A percentile compares a stretch with the other conserved stretches of the same genome.
Conservation (phyloP, 2,113 vertebrate species). For the Hirundichthys speculiger region DNA sequence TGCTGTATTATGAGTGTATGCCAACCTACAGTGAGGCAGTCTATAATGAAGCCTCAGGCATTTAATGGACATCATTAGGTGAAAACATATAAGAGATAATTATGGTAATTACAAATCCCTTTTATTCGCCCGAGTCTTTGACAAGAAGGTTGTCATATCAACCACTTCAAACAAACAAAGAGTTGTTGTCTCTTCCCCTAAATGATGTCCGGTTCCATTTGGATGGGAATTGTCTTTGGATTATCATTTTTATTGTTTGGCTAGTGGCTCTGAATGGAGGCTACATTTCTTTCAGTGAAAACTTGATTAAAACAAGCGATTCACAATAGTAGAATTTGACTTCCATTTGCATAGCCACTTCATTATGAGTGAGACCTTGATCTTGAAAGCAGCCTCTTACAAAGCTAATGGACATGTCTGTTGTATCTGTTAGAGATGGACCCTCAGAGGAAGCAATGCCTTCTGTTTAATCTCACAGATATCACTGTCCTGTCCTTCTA, state of each 20-base stretch:
- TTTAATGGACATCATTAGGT: constrained; percentile 81
- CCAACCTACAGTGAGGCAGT: constrained; percentile 69
- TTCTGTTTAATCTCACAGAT: constrained; percentile 58
- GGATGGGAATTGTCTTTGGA: constrained; percentile 74
- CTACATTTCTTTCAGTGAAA: constrained; percentile 62
- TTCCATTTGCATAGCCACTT: constrained; percentile 74
- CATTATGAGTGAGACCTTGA: constrained; percentile 78
- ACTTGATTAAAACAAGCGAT: constrained; percentile 77
- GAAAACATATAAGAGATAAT: constrained; percentile 82
- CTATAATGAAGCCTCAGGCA: constrained; percentile 69
- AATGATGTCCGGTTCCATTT: constrained; percentile 77
- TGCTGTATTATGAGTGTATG: constrained; percentile 68
- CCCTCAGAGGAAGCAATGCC: constrained; percentile 44
- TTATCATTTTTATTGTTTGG: constrained; percentile 75
- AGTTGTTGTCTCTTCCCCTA: constrained; percentile 75
- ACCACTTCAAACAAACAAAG: constrained; percentile 81
- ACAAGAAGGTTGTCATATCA: constrained; percentile 80
- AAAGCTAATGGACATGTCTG: constrained; percentile 75
- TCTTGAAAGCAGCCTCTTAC: constrained; percentile 72
- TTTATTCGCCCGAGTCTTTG: constrained; percentile 79
- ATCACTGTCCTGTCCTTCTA: constrained; percentile 28
- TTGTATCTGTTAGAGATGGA: constrained; percentile 57
- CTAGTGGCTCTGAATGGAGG: constrained; percentile 62
- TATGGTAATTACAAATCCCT: constrained; percentile 81
- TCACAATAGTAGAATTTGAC: constrained; percentile 69